Evolutionary conservation across 2,888 invertebrate species (phyloP).

Genomic region (Brachynemurus nebulosus): DNA sequence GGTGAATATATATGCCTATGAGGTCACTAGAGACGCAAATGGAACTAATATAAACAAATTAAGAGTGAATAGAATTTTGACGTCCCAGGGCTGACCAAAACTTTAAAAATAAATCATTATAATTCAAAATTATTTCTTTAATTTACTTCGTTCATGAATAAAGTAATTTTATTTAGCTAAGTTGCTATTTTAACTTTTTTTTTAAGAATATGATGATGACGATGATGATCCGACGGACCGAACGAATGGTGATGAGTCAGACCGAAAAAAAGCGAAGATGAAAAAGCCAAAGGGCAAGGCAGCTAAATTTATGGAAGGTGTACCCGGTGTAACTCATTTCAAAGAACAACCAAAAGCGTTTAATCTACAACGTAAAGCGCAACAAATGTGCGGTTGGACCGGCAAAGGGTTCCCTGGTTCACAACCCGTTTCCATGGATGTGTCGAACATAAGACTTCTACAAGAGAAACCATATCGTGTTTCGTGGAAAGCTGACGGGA

Average conservation of each 20-base stretch:
- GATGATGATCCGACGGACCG: neutral
- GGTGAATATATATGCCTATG: too few species aligned
- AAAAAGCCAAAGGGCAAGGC: slow-evolving; percentile 44
- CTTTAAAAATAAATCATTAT: too few species aligned
- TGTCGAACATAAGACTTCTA: slow-evolving; percentile 59
- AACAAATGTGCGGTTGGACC: slow-evolving; percentile 68
- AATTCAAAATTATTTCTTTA: too few species aligned
- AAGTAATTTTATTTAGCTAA: too few species aligned
- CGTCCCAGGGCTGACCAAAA: too few species aligned
- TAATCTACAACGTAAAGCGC: slow-evolving; percentile 57
- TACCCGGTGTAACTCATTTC: slow-evolving; percentile 62
- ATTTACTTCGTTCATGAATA: too few species aligned
- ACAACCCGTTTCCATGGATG: slow-evolving; percentile 95
- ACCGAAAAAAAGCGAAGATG: neutral
- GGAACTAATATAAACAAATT: too few species aligned
- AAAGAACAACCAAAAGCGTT: slow-evolving; percentile 39
- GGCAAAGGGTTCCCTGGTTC: slow-evolving; percentile 82
- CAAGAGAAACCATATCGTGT: slow-evolving; percentile 78
- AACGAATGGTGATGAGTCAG: neutral
- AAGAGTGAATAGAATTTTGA: too few species aligned
- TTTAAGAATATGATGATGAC: neutral
- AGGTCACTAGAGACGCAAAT: too few species aligned
- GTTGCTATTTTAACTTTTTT: too few species aligned
- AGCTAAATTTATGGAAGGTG: slow-evolving; percentile 75
- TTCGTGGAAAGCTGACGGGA: slow-evolving; percentile 99